These are phyloP conservation scores for Micrasema minimum DNA, from an alignment of 1,140 invertebrate genomes.

Conservation along the genomic window DNA sequence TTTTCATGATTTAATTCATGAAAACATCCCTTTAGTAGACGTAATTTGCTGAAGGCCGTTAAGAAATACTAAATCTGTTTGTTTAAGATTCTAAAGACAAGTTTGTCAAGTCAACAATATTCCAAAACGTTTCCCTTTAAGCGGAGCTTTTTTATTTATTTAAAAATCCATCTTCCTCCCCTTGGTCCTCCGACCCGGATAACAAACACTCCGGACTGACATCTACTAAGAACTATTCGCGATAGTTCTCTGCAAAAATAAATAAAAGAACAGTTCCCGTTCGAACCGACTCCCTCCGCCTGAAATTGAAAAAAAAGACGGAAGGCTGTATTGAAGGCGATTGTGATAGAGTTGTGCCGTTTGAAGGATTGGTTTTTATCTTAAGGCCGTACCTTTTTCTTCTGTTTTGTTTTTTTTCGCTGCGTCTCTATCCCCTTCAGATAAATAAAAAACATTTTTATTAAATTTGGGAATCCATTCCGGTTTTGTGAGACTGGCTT, in stretches of 20 bases:
- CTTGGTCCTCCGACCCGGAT: slow-evolving; percentile 9
- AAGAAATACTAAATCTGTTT: no score
- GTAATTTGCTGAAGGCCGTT: no score
- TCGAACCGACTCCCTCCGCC: slow-evolving; percentile 19
- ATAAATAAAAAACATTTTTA: slow-evolving; percentile 1
- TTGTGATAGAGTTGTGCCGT: slow-evolving; percentile 35
- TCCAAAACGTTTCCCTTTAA: neutral
- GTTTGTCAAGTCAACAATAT: no score
- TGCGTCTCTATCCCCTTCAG: neutral
- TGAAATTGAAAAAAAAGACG: slow-evolving; percentile 39
- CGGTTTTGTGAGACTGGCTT: no score
- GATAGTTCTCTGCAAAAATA: slow-evolving; percentile 40
- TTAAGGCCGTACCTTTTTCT: neutral
- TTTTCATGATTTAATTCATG: no score
- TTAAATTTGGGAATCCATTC: neutral
- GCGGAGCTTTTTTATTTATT: neutral
- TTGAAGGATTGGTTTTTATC: slow-evolving; percentile 37
- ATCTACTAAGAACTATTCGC: slow-evolving; percentile 43
- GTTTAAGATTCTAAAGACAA: no score
- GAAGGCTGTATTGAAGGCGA: slow-evolving; percentile 5
- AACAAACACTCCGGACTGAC: slow-evolving; percentile 38
- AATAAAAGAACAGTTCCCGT: slow-evolving; percentile 42
- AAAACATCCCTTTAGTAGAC: no score
- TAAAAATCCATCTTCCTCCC: slow-evolving; percentile 1
- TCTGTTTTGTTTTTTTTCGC: slow-evolving; percentile 5